phyloP scores from a whole-genome alignment of 2,797 vertebrate genomes.

The Denticeps clupeoides region DNA sequence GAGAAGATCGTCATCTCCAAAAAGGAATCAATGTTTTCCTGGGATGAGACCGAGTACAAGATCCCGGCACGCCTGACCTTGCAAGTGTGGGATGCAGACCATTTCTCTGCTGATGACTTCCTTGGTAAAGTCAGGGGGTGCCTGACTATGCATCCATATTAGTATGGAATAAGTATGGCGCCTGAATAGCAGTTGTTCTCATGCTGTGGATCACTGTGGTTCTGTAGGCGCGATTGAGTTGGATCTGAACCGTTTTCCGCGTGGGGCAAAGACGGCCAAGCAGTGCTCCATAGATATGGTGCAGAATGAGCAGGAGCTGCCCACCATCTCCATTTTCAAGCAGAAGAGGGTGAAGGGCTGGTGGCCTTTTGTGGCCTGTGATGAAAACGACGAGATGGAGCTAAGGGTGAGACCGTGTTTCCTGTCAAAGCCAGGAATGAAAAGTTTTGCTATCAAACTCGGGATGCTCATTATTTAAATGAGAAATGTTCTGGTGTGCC shows the following conservation, averaged over 20 bases:
- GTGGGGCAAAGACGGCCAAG: slow-evolving; percentile 91
- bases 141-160: neutral
- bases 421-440: neutral
- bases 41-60: slow-evolving; percentile 98
- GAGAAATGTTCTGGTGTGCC: no score
- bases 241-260: slow-evolving; percentile 86
- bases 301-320: slow-evolving; percentile 75
- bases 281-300: slow-evolving; percentile 87
- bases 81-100: slow-evolving; percentile 97
- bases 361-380: slow-evolving; percentile 90
- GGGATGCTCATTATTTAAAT: no score
- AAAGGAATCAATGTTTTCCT: slow-evolving; percentile 98
- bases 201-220: no score
- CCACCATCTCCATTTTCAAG: slow-evolving; percentile 94
- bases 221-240: slow-evolving; percentile 83
- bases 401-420: slow-evolving; percentile 66
- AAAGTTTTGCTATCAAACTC: no score
- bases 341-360: slow-evolving; percentile 96
- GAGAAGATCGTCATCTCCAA: slow-evolving; percentile 97
- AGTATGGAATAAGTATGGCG: neutral
- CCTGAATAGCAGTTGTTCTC: neutral
- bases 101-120: slow-evolving; percentile 96
- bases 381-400: slow-evolving; percentile 91
- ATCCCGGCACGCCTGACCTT: slow-evolving; percentile 89
- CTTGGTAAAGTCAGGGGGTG: slow-evolving; percentile 57